Evolutionary conservation across 2,113 vertebrate genomes (phyloP).

Genomic region (Lanius ludovicianus): DNA sequence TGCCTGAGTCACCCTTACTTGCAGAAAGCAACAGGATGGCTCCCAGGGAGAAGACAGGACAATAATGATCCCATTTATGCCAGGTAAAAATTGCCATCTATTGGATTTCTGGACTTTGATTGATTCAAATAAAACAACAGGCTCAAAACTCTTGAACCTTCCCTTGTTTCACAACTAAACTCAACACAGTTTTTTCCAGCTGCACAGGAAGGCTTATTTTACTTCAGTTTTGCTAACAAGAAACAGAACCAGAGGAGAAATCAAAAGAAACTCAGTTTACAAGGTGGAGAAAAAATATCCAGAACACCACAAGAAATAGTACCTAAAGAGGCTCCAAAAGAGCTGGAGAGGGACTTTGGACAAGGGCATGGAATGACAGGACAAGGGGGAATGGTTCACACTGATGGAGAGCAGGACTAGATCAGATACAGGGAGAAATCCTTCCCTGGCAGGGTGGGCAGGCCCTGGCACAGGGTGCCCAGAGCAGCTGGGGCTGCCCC

Average conservation of each 20-base stretch:
- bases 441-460: rapidly evolving
- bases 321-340: not conserved
- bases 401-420: not conserved
- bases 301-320: not conserved
- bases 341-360: not conserved
- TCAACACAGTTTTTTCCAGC: not conserved
- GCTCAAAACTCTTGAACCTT: not conserved
- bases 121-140: not conserved
- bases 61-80: not conserved
- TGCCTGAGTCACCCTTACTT: not conserved
- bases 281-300: not conserved
- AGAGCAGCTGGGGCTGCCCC: not conserved
- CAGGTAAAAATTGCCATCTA: not conserved
- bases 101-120: not conserved
- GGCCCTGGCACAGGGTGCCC: not conserved
- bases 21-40: not conserved
- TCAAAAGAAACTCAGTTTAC: not conserved
- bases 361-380: not conserved
- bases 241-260: not conserved
- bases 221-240: not conserved
- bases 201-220: not conserved
- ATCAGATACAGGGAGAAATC: not conserved
- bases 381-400: not conserved
- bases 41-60: not conserved
- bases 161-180: not conserved